phyloP scores from a whole-genome alignment of 2,797 vertebrate species.

The Crax fasciolata region DNA sequence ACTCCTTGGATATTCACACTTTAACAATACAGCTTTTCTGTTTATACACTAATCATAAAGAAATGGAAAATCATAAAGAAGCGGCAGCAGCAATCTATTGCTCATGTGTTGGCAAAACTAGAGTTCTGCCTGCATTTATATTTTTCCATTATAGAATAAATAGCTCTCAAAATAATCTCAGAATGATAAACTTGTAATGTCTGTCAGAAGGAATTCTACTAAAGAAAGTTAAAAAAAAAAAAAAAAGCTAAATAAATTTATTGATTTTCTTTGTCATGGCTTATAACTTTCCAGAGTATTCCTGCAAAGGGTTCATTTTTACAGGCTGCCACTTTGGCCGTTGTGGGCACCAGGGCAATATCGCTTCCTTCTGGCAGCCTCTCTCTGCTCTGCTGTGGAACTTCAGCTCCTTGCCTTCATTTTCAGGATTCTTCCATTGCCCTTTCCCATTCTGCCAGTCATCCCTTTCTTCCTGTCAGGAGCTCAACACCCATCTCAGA shows the following conservation, averaged over 20 bases:
- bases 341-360: background rate
- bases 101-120: background rate
- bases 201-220: conserved; percentile 22
- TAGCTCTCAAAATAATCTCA: background rate
- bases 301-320: background rate
- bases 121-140: background rate
- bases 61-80: background rate
- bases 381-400: background rate
- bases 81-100: conserved; percentile 5
- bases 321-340: background rate
- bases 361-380: conserved; percentile 2
- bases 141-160: conserved; percentile 26
- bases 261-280: background rate
- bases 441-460: conserved; percentile 58
- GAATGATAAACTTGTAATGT: background rate
- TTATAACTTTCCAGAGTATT: background rate
- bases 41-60: background rate
- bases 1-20: background rate
- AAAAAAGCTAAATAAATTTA: background rate
- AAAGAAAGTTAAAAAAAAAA: background rate
- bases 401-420: conserved; percentile 21
- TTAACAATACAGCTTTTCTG: background rate
- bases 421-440: conserved; percentile 42
- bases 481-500: conserved; percentile 65
- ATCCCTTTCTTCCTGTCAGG: conserved; percentile 22